Evolutionary conservation across 2,113 vertebrate species (phyloP).

Genomic region (Isichthys henryi): DNA sequence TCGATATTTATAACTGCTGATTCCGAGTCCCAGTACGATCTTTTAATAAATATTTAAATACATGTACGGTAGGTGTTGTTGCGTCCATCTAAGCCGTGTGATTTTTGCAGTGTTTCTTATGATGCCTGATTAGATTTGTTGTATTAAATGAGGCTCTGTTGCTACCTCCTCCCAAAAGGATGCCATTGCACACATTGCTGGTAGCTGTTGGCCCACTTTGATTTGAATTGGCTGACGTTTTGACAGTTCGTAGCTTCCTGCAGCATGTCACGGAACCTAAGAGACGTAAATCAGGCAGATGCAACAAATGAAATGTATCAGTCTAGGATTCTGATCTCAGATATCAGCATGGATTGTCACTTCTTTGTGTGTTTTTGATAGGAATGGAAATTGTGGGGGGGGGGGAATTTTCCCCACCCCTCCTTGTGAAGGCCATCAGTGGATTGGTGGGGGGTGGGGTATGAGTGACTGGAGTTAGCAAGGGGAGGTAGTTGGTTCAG

Average conservation of each 20-base stretch:
- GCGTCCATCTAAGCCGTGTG: background rate
- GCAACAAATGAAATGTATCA: background rate
- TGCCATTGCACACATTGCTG: background rate
- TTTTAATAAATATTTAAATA: background rate
- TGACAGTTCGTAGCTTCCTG: background rate
- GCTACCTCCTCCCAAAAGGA: background rate
- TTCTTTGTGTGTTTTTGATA: background rate
- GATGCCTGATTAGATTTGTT: background rate
- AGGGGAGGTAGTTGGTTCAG: background rate
- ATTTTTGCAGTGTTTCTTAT: background rate
- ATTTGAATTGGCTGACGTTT: background rate
- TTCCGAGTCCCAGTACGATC: background rate
- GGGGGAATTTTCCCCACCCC: background rate
- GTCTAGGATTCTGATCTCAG: background rate
- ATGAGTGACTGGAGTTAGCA: background rate
- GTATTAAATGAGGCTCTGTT: background rate
- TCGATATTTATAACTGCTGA: background rate
- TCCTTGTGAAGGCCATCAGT: background rate
- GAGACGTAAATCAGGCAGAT: background rate
- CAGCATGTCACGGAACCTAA: no score
- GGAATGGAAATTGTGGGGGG: background rate
- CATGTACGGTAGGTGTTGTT: background rate
- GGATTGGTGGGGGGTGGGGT: background rate
- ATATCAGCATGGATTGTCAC: background rate
- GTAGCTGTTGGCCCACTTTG: background rate